These are phyloP conservation scores for Sinella curviseta DNA, from an alignment of 1,140 invertebrate genomes.

Conservation along the genomic window DNA sequence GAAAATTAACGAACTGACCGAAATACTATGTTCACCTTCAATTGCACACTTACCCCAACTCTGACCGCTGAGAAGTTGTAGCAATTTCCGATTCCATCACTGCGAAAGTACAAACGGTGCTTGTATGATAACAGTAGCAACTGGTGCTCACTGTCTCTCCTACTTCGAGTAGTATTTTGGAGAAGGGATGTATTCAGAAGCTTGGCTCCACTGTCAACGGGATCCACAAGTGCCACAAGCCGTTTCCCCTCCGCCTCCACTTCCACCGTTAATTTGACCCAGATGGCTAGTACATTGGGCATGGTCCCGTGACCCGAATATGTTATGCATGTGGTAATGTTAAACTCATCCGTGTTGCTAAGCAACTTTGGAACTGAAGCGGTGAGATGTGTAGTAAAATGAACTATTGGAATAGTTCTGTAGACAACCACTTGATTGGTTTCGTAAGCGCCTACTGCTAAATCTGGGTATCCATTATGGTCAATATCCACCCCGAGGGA, in stretches of 20 bases:
- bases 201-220: not conserved
- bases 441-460: constrained; percentile 51
- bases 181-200: not conserved
- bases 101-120: no score
- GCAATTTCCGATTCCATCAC: constrained; percentile 3
- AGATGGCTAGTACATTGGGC: constrained; percentile 8
- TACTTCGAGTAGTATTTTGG: not conserved
- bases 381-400: constrained; percentile 41
- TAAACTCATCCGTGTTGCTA: constrained; percentile 54
- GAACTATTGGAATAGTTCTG: constrained; percentile 45
- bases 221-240: not conserved
- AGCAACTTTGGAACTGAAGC: constrained; percentile 53
- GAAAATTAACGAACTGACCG: no score
- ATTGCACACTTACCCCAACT: constrained; percentile 14
- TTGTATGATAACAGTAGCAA: no score
- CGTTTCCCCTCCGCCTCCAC: constrained; percentile 20
- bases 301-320: constrained; percentile 51
- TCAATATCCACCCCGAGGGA: constrained; percentile 52
- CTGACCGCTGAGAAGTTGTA: constrained; percentile 5
- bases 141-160: not conserved
- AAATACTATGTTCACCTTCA: no score
- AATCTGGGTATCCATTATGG: constrained; percentile 55
- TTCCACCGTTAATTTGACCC: constrained; percentile 14
- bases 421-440: constrained; percentile 49
- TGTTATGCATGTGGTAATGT: constrained; percentile 49